Conservation (phyloP, 2,888 invertebrate species). For the Hirtodrosophila alboralis region DNA sequence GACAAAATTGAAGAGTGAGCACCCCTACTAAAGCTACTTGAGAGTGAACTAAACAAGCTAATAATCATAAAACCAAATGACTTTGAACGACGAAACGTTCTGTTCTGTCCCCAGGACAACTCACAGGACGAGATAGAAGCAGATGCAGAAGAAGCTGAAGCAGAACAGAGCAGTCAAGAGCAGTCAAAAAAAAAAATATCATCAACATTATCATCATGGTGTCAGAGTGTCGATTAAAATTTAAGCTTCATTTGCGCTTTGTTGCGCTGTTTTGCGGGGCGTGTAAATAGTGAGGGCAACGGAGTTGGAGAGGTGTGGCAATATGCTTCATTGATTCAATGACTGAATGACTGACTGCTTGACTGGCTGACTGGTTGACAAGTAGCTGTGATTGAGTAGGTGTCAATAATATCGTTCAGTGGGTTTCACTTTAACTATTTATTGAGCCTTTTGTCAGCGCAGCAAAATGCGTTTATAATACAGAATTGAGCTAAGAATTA, state of each 20-base stretch:
- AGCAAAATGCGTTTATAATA: slow-evolving; percentile 17
- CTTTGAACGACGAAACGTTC: slow-evolving; percentile 75
- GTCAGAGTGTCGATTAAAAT: slow-evolving; percentile 73
- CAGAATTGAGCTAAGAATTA: slow-evolving; percentile 2
- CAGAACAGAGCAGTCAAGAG: slow-evolving; percentile 1
- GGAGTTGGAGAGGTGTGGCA: slow-evolving; percentile 27
- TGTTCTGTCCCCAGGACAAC: slow-evolving; percentile 31
- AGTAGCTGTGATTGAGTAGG: slow-evolving; percentile 62
- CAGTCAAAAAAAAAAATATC: slow-evolving; percentile 57
- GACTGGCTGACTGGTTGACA: slow-evolving; percentile 15
- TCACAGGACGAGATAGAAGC: slow-evolving; percentile 21
- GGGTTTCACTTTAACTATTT: slow-evolving; percentile 18
- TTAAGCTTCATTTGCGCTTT: slow-evolving; percentile 73
- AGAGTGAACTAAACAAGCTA: slow-evolving; percentile 81
- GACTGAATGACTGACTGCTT: slow-evolving; percentile 11
- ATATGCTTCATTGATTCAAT: slow-evolving; percentile 28
- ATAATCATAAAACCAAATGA: slow-evolving; percentile 83
- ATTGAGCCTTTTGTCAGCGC: neutral
- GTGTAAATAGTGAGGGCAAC: slow-evolving; percentile 20
- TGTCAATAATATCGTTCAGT: slow-evolving; percentile 57
- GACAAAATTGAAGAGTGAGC: slow-evolving; percentile 19
- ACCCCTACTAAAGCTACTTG: slow-evolving; percentile 33
- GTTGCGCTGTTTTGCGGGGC: slow-evolving; percentile 23
- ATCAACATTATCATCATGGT: slow-evolving; percentile 76
- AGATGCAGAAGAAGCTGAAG: slow-evolving; percentile 15